phyloP scores from a whole-genome alignment of 1,140 invertebrate genomes.

The Propsilocerus akamusi region DNA sequence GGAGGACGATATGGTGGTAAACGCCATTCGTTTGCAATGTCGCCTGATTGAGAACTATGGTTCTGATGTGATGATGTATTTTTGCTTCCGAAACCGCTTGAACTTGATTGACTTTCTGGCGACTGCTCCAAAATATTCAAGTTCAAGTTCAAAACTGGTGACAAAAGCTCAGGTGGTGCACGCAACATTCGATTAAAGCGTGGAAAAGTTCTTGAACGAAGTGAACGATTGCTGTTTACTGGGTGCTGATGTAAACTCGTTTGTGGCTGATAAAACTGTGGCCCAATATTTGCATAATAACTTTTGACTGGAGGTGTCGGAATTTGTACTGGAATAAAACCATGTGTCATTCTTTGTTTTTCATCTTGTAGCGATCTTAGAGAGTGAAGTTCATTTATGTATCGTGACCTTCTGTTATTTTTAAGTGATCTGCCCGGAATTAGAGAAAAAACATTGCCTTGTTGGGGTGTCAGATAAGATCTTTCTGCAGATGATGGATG shows the following conservation, averaged over 20 bases:
- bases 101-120: conserved; percentile 69
- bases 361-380: conserved; percentile 55
- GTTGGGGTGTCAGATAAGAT: conserved; percentile 53
- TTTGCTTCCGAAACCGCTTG: conserved; percentile 76
- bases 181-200: conserved; percentile 40
- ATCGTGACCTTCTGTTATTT: conserved; percentile 41
- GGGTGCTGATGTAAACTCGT: background rate
- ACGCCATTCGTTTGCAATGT: conserved; percentile 55
- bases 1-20: conserved; percentile 52
- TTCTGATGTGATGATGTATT: conserved; percentile 69
- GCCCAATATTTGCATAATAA: conserved; percentile 19
- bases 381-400: conserved; percentile 53
- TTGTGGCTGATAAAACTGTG: conserved; percentile 13
- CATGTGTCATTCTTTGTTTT: conserved; percentile 25
- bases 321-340: conserved; percentile 35
- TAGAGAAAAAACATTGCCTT: conserved; percentile 27
- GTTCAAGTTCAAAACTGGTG: conserved; percentile 30
- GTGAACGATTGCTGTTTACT: conserved; percentile 22
- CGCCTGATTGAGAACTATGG: conserved; percentile 46
- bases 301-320: conserved; percentile 26
- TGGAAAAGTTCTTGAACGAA: conserved; percentile 33
- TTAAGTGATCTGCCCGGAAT: too few species aligned
- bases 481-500: conserved; percentile 60
- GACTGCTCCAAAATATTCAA: conserved; percentile 44
- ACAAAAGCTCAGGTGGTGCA: conserved; percentile 42